These are phyloP conservation scores for Lagothrix lagotricha DNA, from an alignment of 2,797 vertebrate genomes.

Conservation along the genomic window DNA sequence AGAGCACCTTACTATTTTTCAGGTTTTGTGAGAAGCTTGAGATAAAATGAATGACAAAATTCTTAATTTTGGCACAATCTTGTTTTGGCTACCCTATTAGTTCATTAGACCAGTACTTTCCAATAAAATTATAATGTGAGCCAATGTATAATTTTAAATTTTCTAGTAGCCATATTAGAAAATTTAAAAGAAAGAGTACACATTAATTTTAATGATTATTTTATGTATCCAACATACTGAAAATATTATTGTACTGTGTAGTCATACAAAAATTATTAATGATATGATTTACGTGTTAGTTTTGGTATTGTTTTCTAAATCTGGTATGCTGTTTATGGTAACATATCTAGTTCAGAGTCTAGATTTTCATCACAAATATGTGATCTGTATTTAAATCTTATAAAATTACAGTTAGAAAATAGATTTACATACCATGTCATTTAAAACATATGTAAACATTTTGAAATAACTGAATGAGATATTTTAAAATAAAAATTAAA, in stretches of 20 bases:
- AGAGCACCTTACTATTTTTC: background rate
- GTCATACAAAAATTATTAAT: background rate
- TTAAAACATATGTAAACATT: background rate
- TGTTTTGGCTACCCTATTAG: background rate
- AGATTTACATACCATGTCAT: background rate
- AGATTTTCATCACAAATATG: background rate
- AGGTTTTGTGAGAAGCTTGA: background rate
- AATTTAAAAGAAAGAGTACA: background rate
- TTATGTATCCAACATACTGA: background rate
- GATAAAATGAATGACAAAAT: background rate
- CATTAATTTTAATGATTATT: slow-evolving; percentile 25
- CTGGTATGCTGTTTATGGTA: background rate
- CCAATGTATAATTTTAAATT: background rate
- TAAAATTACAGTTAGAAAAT: background rate
- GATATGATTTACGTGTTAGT: background rate
- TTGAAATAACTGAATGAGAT: background rate
- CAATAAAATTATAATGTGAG: slow-evolving; percentile 19
- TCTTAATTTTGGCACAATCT: slow-evolving; percentile 30
- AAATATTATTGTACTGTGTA: background rate
- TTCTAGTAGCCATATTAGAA: background rate
- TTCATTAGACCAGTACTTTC: background rate
- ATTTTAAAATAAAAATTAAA: background rate
- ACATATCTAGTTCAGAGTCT: background rate
- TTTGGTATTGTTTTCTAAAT: background rate
- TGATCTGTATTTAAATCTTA: background rate